Evolutionary conservation across 2,888 invertebrate species (phyloP).

Genomic region (Tetrapedia diversipes): DNA sequence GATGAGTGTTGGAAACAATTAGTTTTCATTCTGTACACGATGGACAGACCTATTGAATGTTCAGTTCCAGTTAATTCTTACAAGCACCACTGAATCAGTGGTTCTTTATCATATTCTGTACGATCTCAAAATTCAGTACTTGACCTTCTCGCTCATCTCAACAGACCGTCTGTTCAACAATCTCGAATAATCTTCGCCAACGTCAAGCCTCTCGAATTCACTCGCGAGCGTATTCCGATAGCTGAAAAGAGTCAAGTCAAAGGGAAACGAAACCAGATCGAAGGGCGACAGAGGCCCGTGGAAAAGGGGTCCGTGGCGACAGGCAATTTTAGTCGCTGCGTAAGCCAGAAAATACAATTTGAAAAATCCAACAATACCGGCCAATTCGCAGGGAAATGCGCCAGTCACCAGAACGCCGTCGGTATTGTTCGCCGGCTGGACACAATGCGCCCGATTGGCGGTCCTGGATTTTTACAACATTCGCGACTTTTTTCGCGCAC

Average conservation of each 20-base stretch:
- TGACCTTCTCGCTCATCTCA: too few species aligned
- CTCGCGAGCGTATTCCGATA: conserved; percentile 33
- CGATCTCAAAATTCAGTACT: too few species aligned
- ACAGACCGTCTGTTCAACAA: too few species aligned
- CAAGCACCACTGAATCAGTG: too few species aligned
- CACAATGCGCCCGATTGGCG: conserved; percentile 81
- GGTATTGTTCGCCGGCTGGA: conserved; percentile 77
- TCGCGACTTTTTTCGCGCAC: conserved; percentile 72
- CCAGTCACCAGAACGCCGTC: conserved; percentile 68
- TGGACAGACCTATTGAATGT: too few species aligned
- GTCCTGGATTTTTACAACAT: conserved; percentile 80
- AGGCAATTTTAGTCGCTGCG: conserved; percentile 66
- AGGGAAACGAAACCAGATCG: conserved; percentile 1
- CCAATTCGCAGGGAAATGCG: conserved; percentile 75
- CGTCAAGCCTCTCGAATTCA: not conserved
- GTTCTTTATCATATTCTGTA: too few species aligned
- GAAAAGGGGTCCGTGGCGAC: conserved; percentile 54
- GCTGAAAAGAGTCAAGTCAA: conserved; percentile 27
- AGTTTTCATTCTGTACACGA: too few species aligned
- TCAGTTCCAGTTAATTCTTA: too few species aligned
- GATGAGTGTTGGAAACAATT: too few species aligned
- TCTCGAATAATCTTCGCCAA: too few species aligned
- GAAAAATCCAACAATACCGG: conserved; percentile 76
- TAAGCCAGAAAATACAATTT: conserved; percentile 74
- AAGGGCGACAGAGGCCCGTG: conserved; percentile 17